Base-by-base conservation (phyloP, 2,113 vertebrate genomes). In the Turdus rufiventris region DNA sequence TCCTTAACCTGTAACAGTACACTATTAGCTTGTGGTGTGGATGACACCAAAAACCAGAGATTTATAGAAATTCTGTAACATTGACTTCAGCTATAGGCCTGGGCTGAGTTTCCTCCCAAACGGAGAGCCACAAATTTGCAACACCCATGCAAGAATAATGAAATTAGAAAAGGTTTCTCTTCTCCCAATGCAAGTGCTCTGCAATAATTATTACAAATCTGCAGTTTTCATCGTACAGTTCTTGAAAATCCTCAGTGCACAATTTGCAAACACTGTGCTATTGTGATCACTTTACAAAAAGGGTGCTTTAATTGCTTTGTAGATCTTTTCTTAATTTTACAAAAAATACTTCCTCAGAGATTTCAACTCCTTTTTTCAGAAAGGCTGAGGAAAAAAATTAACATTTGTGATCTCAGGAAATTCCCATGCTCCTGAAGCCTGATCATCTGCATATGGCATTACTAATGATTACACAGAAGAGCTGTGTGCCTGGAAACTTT, bases 341-440 rank as follows among this genome's bases (percentile, higher is more conserved):
- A 65, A 29, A 86, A 38, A 67, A 58, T 6, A 65, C 8, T 31
- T 82, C 33, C 50, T 28, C 19, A 5, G 48, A 73, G 15, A 56
- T 60, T 77, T 47, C 51, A n/a, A 26, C 20, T 21, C 18, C 60
- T 68, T 71, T 61, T 81, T 63, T 61, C 24, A 56, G 53, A 53
- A 6, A 77, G 5, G 8, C 21, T 47, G 14, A 71, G 72, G 18
- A 56, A 84, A 72, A 56, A 70, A 81, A 47, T 5, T 8, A 84
- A 13, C 0, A 0, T 42, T 40, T 75, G 61, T 0, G 0, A 42
- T 51, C 20, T 58, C 18, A 51, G 33, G 50, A 76, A 87, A 72
- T 56, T 80, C 36, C 38, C 12, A 8, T 57, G 25, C 16, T 87
- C n/a, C 40, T 48, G 25, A 7, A 62, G 66, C n/a, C 36, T 48